phyloP scores from a whole-genome alignment of 2,113 vertebrate genomes.

The Sardina pilchardus region DNA sequence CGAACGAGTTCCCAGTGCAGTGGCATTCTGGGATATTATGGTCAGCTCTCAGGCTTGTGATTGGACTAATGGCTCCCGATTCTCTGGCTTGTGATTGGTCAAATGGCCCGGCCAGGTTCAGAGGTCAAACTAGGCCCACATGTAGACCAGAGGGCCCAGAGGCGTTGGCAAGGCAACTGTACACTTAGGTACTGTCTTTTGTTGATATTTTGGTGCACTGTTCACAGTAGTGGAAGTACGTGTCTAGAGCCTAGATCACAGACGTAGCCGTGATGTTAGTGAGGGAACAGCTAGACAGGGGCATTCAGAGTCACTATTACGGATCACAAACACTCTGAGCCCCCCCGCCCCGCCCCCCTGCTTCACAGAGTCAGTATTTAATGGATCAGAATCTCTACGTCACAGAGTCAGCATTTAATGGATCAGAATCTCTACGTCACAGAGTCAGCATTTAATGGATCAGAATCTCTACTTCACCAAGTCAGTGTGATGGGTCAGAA shows the following conservation, averaged over 20 bases:
- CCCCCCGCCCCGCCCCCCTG: too few relatives aligned
- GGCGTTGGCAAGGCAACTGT: neutral
- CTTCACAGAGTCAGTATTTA: neutral
- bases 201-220: neutral
- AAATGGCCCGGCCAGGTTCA: neutral
- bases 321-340: neutral
- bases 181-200: neutral
- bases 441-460: neutral
- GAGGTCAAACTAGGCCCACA: neutral
- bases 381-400: neutral
- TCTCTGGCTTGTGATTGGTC: neutral
- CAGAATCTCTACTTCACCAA: neutral
- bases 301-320: too few relatives aligned
- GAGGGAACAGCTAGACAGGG: neutral
- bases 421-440: neutral
- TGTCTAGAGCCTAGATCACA: neutral
- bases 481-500: neutral
- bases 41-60: neutral
- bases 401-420: neutral
- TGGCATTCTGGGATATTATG: too few relatives aligned
- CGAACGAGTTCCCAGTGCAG: too few relatives aligned
- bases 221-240: neutral
- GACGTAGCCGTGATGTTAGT: neutral
- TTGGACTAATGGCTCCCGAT: neutral
- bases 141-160: neutral